Conservation (phyloP, 2,888 invertebrate genomes). For the Drosophila suboccidentalis region DNA sequence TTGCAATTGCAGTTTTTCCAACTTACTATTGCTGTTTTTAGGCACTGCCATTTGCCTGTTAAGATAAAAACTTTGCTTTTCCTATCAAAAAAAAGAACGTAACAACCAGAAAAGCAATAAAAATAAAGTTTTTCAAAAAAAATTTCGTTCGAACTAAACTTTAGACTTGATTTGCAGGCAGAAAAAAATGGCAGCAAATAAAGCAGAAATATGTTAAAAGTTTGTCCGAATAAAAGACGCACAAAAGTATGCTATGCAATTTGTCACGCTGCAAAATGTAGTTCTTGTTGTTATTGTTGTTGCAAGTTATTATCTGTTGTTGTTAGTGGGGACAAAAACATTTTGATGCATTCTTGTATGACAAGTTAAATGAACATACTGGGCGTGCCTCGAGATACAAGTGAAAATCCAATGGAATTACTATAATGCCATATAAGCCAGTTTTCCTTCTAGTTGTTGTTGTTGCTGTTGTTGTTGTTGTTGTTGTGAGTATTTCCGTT, state of each 20-base stretch:
- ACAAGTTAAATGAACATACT: constrained; percentile 74
- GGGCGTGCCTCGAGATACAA: constrained; percentile 42
- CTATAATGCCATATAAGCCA: constrained; percentile 49
- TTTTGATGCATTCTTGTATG: constrained; percentile 64
- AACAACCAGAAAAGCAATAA: constrained; percentile 43
- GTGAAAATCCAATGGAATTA: constrained; percentile 21
- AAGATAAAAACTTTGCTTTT: constrained; percentile 44
- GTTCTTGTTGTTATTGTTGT: constrained; percentile 19
- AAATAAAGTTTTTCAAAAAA: constrained; percentile 38
- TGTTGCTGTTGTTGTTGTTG: constrained; percentile 17
- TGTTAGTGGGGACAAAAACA: constrained; percentile 31
- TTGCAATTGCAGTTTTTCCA: constrained; percentile 17
- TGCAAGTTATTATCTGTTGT: constrained; percentile 27
- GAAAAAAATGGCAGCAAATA: constrained; percentile 17
- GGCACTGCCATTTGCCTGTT: constrained; percentile 17
- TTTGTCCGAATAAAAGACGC: constrained; percentile 28
- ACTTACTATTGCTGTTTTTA: constrained; percentile 24
- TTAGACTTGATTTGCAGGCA: constrained; percentile 38
- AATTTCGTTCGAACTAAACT: constrained; percentile 48
- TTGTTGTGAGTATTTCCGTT: constrained; percentile 26
- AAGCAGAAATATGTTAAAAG: constrained; percentile 20
- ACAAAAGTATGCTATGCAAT: constrained; percentile 61
- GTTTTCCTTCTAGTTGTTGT: constrained; percentile 20
- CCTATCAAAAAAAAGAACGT: constrained; percentile 9
- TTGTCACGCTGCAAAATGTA: constrained; percentile 41